phyloP scores from a whole-genome alignment of 2,888 invertebrate species.

The Ichneumon xanthorius region DNA sequence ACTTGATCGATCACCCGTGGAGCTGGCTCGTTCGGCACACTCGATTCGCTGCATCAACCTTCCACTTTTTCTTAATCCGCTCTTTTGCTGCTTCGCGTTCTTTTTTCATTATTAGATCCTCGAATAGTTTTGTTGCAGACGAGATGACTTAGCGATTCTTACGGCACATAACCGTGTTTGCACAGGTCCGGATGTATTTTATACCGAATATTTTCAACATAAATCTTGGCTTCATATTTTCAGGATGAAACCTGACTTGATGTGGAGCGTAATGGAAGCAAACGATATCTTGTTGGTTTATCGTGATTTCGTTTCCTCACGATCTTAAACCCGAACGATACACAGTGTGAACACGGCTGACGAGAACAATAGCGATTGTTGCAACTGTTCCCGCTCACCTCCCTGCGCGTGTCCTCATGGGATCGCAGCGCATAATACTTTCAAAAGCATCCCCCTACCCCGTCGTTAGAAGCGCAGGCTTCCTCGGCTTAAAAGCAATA shows the following conservation, averaged over 20 bases:
- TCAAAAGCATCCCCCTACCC: constrained; percentile 14
- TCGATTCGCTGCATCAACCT: constrained; percentile 51
- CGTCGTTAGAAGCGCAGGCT: constrained; percentile 36
- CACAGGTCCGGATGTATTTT: not conserved
- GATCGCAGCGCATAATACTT: constrained; percentile 26
- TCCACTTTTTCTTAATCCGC: constrained; percentile 13
- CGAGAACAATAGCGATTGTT: constrained; percentile 58
- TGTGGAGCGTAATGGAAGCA: not conserved
- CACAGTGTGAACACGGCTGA: constrained; percentile 17
- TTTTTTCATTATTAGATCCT: constrained; percentile 25
- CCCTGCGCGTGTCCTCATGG: not conserved
- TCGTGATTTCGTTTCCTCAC: constrained; percentile 19
- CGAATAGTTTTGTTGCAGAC: constrained; percentile 4
- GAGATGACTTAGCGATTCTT: constrained; percentile 22
- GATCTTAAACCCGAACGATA: constrained; percentile 22
- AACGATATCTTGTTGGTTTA: constrained; percentile 22
- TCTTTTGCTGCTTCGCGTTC: constrained; percentile 23
- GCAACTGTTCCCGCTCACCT: constrained; percentile 29
- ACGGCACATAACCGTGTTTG: not conserved
- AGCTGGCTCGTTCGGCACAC: constrained; percentile 41
- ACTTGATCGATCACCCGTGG: constrained; percentile 58
- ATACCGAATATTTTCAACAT: not conserved
- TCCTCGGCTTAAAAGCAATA: constrained; percentile 46
- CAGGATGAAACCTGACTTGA: not conserved
- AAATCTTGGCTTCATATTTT: not conserved